phyloP scores from a whole-genome alignment of 2,797 vertebrate species.

The Salarias fasciatus region DNA sequence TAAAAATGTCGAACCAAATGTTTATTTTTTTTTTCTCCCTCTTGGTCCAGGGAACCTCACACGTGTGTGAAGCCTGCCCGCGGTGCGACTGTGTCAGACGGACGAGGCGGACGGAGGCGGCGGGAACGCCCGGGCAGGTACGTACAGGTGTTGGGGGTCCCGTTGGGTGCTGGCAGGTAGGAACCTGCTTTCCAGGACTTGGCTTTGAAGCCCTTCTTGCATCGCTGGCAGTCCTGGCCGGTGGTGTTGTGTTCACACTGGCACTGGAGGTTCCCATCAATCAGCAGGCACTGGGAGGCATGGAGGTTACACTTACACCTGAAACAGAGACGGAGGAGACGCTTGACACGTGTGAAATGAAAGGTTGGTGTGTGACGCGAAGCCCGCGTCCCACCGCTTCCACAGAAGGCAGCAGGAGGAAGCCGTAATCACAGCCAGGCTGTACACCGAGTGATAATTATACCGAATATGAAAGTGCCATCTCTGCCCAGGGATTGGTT shows the following conservation, averaged over 20 bases:
- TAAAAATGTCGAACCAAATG: too few species aligned
- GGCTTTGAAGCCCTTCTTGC: constrained; percentile 95
- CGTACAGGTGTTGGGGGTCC: constrained; percentile 94
- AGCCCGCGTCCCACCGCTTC: constrained; percentile 3
- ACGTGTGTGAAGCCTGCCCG: too few species aligned
- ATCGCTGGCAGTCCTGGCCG: constrained; percentile 95
- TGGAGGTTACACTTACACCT: constrained; percentile 99
- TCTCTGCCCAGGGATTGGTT: too few species aligned
- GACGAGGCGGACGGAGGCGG: neutral
- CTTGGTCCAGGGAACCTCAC: too few species aligned
- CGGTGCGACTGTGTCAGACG: neutral
- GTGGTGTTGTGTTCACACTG: constrained; percentile 99
- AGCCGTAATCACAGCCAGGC: too few species aligned
- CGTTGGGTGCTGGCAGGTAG: constrained; percentile 92
- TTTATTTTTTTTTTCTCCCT: too few species aligned
- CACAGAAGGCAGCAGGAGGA: too few species aligned
- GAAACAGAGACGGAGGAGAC: constrained; percentile 22
- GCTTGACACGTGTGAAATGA: constrained; percentile 15
- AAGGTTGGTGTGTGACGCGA: constrained; percentile 9
- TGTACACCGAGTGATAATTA: constrained; percentile 12
- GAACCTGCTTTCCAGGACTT: constrained; percentile 95
- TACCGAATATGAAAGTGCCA: neutral
- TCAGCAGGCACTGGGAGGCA: constrained; percentile 90
- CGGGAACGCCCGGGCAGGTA: constrained; percentile 38
- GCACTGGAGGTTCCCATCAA: constrained; percentile 93